Base-by-base conservation (phyloP, 2,113 vertebrate genomes). In the Mobula birostris region DNA sequence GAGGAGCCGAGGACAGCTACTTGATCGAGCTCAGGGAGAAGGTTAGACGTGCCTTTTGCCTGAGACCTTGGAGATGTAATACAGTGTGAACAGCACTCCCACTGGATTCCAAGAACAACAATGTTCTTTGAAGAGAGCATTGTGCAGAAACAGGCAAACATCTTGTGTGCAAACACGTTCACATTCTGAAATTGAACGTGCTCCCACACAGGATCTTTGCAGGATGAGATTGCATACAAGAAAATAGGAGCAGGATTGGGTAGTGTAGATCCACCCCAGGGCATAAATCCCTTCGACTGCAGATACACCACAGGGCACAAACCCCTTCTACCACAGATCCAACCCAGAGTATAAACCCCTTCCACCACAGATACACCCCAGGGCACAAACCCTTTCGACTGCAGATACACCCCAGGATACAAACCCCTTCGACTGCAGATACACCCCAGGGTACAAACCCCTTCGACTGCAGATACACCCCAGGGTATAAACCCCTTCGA, bases 61-160 rank as follows among this genome's bases (percentile, higher is more conserved):
- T 21, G 68, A 92, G 90, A 92, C 90, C 90, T 92, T 92, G 90
- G 36, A 36, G 11, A 36, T 48, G 66, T 72, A 48, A 72, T 48
- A 92, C 90, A 74, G 90, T 93, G 68, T 93, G 68, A 74, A 66
- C 66, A 93, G 7, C 36, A 70, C 36, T 93, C 68, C 68, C 90
- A 93, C 68, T 74, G 90, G 32, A 74, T 93, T 93, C 68, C 21
- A 93, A 93, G 36, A 27, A 48, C 70, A 93, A 74, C 90, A 70
- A 93, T 93, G 90, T 74, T 74, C 17, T 29, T 15, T 7, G 63
- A 63, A 63, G 61, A 90, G n/a, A 66, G 85, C 17, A 66, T 90
- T 90, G 85, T 66, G 61, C 58, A 90, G 85, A 66, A 68, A 32
- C 66, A 32, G 40, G n/a, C 61, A 90, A 90, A 68, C 61, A 66